Evolutionary conservation across 2,888 invertebrate species (phyloP).

Genomic region (Amaurobius ferox): DNA sequence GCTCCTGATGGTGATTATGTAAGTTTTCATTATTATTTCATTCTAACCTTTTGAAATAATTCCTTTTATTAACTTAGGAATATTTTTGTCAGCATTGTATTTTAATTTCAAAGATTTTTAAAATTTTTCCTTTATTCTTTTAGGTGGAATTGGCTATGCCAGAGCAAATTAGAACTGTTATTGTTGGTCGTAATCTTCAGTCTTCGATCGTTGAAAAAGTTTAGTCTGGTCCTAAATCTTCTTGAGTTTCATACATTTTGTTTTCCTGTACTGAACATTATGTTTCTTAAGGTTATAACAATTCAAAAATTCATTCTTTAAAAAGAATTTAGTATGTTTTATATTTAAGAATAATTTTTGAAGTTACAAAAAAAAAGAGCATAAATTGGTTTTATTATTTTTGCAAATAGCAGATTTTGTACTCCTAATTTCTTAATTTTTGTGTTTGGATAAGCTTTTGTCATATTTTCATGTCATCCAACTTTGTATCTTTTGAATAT

Average conservation of each 20-base stretch:
- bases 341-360: no score
- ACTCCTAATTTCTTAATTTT: no score
- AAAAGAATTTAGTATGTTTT: no score
- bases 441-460: no score
- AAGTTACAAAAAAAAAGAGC: no score
- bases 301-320: no score
- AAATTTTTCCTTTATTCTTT: background rate
- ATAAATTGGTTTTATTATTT: no score
- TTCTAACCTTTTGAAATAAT: background rate
- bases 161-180: conserved; percentile 36
- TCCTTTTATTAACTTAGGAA: no score
- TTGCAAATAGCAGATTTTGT: no score
- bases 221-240: background rate
- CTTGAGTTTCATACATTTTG: background rate
- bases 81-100: background rate
- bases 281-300: background rate
- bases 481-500: no score
- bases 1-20: conserved; percentile 46
- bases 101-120: background rate
- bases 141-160: conserved; percentile 40
- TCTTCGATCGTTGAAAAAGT: conserved; percentile 37
- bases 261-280: background rate
- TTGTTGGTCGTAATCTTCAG: conserved; percentile 17
- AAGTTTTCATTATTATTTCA: conserved; percentile 7
- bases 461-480: no score